Evolutionary conservation across 2,113 vertebrate species (phyloP).

Genomic region (Myotis lucifugus): DNA sequence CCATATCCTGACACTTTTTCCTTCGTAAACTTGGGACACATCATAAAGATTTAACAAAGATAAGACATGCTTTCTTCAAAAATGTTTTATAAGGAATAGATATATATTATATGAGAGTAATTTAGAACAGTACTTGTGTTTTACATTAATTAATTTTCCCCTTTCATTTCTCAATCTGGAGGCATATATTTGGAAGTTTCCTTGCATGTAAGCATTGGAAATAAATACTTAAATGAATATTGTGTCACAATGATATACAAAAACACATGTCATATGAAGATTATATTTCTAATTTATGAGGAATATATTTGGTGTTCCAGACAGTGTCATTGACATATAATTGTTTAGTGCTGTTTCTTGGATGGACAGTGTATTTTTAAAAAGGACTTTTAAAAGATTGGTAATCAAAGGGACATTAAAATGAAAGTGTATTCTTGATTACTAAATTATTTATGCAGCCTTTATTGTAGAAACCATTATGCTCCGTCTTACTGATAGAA

Average conservation of each 20-base stretch:
- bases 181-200: background rate
- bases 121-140: background rate
- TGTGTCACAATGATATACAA: background rate
- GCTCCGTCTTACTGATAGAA: background rate
- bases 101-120: background rate
- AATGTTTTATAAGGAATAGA: background rate
- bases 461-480: background rate
- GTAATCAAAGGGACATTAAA: background rate
- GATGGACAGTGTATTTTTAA: background rate
- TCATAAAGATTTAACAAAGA: background rate
- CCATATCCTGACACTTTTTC: background rate
- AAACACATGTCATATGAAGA: background rate
- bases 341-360: background rate
- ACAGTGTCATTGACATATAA: background rate
- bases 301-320: background rate
- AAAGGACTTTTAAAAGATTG: background rate
- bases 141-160: background rate
- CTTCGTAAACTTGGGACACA: background rate
- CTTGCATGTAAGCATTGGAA: background rate
- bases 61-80: background rate
- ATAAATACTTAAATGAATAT: background rate
- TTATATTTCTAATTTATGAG: background rate
- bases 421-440: background rate
- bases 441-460: background rate
- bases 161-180: background rate